These are phyloP conservation scores for Helarctos malayanus DNA, from an alignment of 2,797 vertebrate genomes.

Conservation along the genomic window DNA sequence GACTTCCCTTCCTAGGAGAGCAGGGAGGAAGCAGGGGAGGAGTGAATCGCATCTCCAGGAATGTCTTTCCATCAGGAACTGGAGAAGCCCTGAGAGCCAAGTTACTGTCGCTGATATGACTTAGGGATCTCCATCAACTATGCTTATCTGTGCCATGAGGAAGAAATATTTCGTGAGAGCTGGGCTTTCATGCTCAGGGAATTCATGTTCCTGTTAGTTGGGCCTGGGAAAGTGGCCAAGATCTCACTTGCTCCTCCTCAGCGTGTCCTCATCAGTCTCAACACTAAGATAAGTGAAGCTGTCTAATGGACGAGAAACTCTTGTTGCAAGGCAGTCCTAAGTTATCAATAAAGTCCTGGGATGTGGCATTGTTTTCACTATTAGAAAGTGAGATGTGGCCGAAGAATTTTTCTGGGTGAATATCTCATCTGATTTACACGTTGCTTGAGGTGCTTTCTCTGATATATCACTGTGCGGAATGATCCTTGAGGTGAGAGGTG, in stretches of 20 bases:
- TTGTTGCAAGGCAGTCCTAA: neutral
- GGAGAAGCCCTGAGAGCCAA: slow-evolving; percentile 64
- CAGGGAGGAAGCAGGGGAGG: neutral
- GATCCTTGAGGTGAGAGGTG: neutral
- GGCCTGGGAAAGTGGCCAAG: slow-evolving; percentile 46
- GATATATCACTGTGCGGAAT: neutral
- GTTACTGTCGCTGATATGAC: slow-evolving; percentile 50
- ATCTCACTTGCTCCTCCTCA: slow-evolving; percentile 47
- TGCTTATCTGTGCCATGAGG: slow-evolving; percentile 28
- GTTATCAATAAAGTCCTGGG: slow-evolving; percentile 44
- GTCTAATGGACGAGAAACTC: slow-evolving; percentile 10
- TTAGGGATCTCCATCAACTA: slow-evolving; percentile 60
- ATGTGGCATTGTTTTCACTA: neutral
- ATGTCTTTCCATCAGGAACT: slow-evolving; percentile 59
- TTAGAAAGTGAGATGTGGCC: slow-evolving; percentile 11
- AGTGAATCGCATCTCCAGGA: slow-evolving; percentile 40
- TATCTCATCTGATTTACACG: neutral
- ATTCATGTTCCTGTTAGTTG: slow-evolving; percentile 46
- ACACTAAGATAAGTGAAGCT: neutral
- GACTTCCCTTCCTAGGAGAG: slow-evolving; percentile 63
- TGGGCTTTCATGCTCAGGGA: slow-evolving; percentile 49
- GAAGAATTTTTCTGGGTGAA: slow-evolving; percentile 12
- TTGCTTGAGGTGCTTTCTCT: neutral
- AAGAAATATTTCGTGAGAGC: slow-evolving; percentile 68
- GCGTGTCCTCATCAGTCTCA: slow-evolving; percentile 1